These are phyloP conservation scores for Scatophagus argus DNA, from an alignment of 2,113 vertebrate species.

Conservation along the genomic window DNA sequence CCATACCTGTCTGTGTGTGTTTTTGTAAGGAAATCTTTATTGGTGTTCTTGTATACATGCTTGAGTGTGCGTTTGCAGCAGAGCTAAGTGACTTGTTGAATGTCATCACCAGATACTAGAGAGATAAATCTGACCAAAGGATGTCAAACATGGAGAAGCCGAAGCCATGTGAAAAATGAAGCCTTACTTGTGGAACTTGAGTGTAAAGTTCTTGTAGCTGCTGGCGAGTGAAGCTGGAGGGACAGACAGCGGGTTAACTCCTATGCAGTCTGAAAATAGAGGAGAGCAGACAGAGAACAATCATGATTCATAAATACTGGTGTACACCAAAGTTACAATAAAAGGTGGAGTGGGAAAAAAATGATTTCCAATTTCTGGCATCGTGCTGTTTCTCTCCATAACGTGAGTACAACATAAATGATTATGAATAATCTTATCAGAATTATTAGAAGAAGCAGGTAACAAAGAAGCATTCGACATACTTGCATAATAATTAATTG, in stretches of 20 bases:
- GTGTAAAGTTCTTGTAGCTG: conserved; percentile 90
- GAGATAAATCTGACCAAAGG: conserved; percentile 25
- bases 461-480: neutral
- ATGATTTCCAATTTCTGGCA: neutral
- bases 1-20: conserved; percentile 9
- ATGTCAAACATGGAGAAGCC: neutral
- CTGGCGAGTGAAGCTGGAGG: conserved; percentile 43
- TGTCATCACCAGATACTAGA: conserved; percentile 30
- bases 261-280: conserved; percentile 85
- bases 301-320: neutral
- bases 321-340: neutral
- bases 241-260: conserved; percentile 81
- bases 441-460: neutral
- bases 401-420: neutral
- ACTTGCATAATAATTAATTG: too few relatives aligned
- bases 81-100: conserved; percentile 38
- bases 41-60: neutral
- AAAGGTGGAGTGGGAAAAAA: neutral
- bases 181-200: conserved; percentile 95
- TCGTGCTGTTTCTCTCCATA: neutral
- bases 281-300: conserved; percentile 1
- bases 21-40: neutral
- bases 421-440: neutral
- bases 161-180: conserved; percentile 51
- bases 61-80: conserved; percentile 9